Percentiles rank a stretch among this genome's conserved stretches.
Evolutionary conservation across 2,888 invertebrate genomes (phyloP).

Genomic region (Agriotes lineatus): DNA sequence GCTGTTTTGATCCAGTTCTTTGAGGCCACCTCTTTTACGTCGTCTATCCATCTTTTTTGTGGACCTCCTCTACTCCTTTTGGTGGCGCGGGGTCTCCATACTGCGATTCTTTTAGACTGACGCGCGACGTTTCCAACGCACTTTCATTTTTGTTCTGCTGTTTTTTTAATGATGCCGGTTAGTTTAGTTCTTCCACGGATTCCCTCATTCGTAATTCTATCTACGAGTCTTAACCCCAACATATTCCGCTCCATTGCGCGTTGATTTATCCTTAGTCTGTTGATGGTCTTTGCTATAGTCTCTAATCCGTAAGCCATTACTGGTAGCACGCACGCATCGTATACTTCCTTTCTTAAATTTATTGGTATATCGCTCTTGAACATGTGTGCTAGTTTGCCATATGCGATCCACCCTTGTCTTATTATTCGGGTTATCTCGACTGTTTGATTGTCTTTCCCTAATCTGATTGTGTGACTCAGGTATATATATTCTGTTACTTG

Average conservation of each 20-base stretch:
- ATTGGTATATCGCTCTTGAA: slow-evolving; percentile 10
- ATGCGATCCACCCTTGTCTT: slow-evolving; percentile 1
- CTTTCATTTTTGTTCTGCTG: neutral
- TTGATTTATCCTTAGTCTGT: neutral
- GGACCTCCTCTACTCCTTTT: too few species aligned
- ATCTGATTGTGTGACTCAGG: too few species aligned
- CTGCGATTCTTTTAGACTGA: too few species aligned
- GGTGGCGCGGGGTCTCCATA: too few species aligned
- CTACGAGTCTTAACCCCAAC: neutral
- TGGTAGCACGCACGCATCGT: neutral
- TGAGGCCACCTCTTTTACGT: too few species aligned
- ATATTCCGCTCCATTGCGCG: slow-evolving; percentile 3
- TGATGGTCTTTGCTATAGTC: neutral
- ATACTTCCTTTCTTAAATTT: slow-evolving; percentile 1
- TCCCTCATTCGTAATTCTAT: neutral
- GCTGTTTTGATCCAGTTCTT: too few species aligned
- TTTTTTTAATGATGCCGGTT: neutral
- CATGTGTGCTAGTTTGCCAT: slow-evolving; percentile 5
- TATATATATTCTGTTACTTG: too few species aligned
- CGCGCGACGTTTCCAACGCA: neutral
- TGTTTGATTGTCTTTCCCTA: too few species aligned
- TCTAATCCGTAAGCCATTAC: neutral
- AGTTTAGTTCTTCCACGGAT: too few species aligned
- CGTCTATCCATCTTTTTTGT: too few species aligned
- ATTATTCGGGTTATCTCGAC: neutral